Conservation (phyloP, 2,888 invertebrate genomes). For the Mesorhabditis sp. region DNA sequence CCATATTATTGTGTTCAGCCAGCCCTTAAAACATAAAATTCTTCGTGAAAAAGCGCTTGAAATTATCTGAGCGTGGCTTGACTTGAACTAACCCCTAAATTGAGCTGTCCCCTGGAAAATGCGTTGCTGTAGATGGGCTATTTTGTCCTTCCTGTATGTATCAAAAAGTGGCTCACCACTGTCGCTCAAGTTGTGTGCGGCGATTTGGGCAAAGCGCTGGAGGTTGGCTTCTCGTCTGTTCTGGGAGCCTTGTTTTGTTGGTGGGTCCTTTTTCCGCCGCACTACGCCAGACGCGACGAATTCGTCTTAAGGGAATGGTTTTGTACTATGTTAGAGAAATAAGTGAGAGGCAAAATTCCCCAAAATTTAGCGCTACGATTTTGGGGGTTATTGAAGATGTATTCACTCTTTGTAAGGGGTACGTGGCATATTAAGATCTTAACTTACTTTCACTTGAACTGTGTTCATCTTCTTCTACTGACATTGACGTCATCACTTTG, state of each 20-base stretch:
- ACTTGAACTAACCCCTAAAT: too few relatives aligned
- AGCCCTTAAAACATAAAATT: too few relatives aligned
- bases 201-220: conserved; percentile 27
- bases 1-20: too few relatives aligned
- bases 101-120: background rate
- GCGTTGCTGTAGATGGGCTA: too few relatives aligned
- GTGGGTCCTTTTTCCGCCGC: conserved; percentile 5
- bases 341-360: too few relatives aligned
- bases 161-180: conserved; percentile 18
- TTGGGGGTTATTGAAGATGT: too few relatives aligned
- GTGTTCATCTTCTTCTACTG: conserved; percentile 49
- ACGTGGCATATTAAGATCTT: background rate
- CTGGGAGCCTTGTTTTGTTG: background rate
- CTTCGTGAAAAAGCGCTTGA: background rate
- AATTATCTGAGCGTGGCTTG: background rate
- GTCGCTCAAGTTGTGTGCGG: conserved; percentile 19
- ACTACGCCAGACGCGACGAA: background rate
- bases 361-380: too few relatives aligned
- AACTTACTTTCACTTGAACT: background rate
- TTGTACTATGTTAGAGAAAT: background rate
- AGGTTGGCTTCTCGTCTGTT: conserved; percentile 29
- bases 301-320: background rate
- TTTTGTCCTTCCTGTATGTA: too few relatives aligned
- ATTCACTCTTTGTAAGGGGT: too few relatives aligned
- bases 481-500: conserved; percentile 54